phyloP scores from a whole-genome alignment of 2,797 vertebrate species.

The Sebastolobus altivelis region DNA sequence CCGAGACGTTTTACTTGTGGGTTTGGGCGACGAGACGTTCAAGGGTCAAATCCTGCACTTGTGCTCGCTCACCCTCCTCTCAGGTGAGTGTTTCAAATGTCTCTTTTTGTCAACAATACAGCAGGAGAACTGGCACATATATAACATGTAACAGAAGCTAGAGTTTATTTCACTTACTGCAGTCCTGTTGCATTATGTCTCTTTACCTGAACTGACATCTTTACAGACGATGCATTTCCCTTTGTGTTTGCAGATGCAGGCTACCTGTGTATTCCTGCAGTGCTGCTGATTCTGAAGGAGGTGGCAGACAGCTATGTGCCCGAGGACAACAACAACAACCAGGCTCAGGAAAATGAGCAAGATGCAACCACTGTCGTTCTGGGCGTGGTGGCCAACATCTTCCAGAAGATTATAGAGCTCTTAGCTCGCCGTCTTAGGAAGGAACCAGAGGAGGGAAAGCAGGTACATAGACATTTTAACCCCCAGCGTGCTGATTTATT shows the following conservation, averaged over 20 bases:
- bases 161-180: neutral
- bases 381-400: slow-evolving; percentile 87
- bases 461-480: slow-evolving; percentile 78
- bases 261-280: slow-evolving; percentile 83
- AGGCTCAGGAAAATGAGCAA: slow-evolving; percentile 52
- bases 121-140: neutral
- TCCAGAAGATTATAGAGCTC: slow-evolving; percentile 92
- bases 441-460: slow-evolving; percentile 86
- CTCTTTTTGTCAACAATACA: neutral
- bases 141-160: neutral
- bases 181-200: neutral
- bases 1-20: slow-evolving; percentile 90
- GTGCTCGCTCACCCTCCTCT: slow-evolving; percentile 84
- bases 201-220: neutral
- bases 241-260: slow-evolving; percentile 84
- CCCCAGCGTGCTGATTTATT: neutral
- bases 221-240: neutral
- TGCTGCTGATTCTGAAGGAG: slow-evolving; percentile 89
- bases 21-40: slow-evolving; percentile 87
- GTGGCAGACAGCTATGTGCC: slow-evolving; percentile 80
- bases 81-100: slow-evolving; percentile 78
- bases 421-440: slow-evolving; percentile 85
- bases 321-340: slow-evolving; percentile 51
- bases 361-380: slow-evolving; percentile 76
- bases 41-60: slow-evolving; percentile 86